A percentile compares a stretch with the other conserved stretches of the same genome.
phyloP scores from a whole-genome alignment of 2,888 invertebrate species.

The Spialia ferax region DNA sequence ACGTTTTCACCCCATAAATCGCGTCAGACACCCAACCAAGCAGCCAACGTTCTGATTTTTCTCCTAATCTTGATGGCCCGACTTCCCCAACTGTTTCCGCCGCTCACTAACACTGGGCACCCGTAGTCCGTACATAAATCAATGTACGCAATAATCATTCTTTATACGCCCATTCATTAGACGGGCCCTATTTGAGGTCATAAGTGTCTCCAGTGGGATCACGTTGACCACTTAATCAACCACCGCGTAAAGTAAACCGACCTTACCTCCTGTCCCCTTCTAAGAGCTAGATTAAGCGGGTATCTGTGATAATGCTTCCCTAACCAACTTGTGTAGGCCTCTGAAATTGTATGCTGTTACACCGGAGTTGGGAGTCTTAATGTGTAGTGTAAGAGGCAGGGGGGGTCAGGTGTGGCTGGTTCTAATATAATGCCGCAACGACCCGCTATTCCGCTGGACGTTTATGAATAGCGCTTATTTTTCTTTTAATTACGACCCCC shows the following conservation, averaged over 20 bases:
- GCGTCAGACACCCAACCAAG: not conserved
- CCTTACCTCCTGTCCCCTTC: slow-evolving; percentile 62
- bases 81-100: slow-evolving; percentile 11
- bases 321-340: slow-evolving; percentile 54
- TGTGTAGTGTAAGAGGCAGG: slow-evolving; percentile 42
- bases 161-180: slow-evolving; percentile 49
- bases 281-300: slow-evolving; percentile 83
- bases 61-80: slow-evolving; percentile 10
- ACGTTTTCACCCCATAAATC: slow-evolving; percentile 16
- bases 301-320: slow-evolving; percentile 72
- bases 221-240: slow-evolving; percentile 54
- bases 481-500: slow-evolving; percentile 83
- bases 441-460: slow-evolving; percentile 74
- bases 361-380: slow-evolving; percentile 42
- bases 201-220: slow-evolving; percentile 54
- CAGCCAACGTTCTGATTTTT: slow-evolving; percentile 11
- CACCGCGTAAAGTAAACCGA: slow-evolving; percentile 51
- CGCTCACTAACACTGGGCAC: not conserved
- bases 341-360: slow-evolving; percentile 15
- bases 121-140: slow-evolving; percentile 44
- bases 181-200: slow-evolving; percentile 48
- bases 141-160: slow-evolving; percentile 50
- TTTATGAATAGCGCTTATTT: slow-evolving; percentile 85
- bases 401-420: slow-evolving; percentile 60
- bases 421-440: slow-evolving; percentile 69